Evolutionary conservation across 2,797 vertebrate genomes (phyloP).

Genomic region (Muscicapa comitata): DNA sequence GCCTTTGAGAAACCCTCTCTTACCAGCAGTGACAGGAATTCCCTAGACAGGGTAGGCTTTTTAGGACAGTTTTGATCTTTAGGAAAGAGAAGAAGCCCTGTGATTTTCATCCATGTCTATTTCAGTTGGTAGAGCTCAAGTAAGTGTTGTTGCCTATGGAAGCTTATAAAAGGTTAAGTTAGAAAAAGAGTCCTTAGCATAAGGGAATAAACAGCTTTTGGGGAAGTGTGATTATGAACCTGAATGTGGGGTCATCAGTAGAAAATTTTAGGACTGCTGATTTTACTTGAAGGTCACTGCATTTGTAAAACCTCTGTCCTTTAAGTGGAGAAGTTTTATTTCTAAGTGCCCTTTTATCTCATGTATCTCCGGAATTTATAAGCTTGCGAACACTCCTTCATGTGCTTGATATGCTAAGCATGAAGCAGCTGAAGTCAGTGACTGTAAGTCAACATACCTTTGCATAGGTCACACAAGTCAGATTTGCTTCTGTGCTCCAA

Average conservation of each 20-base stretch:
- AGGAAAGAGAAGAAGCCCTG: neutral
- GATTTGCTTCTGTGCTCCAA: neutral
- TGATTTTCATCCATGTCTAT: neutral
- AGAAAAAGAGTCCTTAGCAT: neutral
- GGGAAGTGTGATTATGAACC: neutral
- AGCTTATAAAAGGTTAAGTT: neutral
- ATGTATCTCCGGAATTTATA: neutral
- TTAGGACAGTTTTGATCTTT: neutral
- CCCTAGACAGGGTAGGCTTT: neutral
- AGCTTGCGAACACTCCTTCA: neutral
- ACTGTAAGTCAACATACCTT: neutral
- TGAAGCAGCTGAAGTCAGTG: conserved; percentile 1
- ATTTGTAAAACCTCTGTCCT: neutral
- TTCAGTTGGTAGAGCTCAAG: neutral
- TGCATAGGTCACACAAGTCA: neutral
- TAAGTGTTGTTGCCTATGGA: neutral
- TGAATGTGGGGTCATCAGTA: neutral
- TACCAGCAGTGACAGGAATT: neutral
- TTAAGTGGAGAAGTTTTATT: neutral
- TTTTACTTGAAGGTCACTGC: neutral
- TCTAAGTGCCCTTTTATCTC: neutral
- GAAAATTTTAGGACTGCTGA: neutral
- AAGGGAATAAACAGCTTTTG: neutral
- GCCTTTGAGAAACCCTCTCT: neutral
- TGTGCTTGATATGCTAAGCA: neutral